Conservation (phyloP, 2,888 invertebrate genomes). For the Mesochorus sp. region DNA sequence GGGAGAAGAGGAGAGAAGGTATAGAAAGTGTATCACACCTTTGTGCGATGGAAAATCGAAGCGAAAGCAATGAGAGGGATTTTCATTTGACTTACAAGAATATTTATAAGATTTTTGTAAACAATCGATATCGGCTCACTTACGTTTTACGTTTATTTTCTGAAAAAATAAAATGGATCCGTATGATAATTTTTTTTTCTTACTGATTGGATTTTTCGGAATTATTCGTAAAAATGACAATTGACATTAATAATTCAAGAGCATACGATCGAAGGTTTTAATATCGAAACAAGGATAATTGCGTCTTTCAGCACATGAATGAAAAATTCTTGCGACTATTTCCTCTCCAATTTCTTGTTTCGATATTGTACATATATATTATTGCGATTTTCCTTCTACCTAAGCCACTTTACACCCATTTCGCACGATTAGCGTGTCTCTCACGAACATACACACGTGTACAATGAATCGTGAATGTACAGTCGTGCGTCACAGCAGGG, state of each 20-base stretch:
- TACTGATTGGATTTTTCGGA: background rate
- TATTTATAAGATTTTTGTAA: too few relatives aligned
- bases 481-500: slow-evolving; percentile 35
- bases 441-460: slow-evolving; percentile 9
- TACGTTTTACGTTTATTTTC: too few relatives aligned
- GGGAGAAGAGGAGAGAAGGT: background rate
- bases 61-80: slow-evolving; percentile 27
- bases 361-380: too few relatives aligned
- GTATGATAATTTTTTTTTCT: too few relatives aligned
- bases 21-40: slow-evolving; percentile 50
- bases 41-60: slow-evolving; percentile 11
- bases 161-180: too few relatives aligned
- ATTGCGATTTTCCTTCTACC: slow-evolving; percentile 63
- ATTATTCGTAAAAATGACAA: background rate
- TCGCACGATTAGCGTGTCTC: slow-evolving; percentile 70
- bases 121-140: too few relatives aligned
- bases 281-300: too few relatives aligned
- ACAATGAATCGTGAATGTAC: slow-evolving; percentile 40
- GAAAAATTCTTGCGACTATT: slow-evolving; percentile 15
- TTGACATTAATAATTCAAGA: too few relatives aligned
- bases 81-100: background rate
- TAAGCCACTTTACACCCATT: slow-evolving; percentile 69
- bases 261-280: too few relatives aligned
- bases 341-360: slow-evolving; percentile 40
- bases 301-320: too few relatives aligned